Evolutionary conservation across 1,140 invertebrate genomes (phyloP).

Genomic region (Archivesica marissinica): DNA sequence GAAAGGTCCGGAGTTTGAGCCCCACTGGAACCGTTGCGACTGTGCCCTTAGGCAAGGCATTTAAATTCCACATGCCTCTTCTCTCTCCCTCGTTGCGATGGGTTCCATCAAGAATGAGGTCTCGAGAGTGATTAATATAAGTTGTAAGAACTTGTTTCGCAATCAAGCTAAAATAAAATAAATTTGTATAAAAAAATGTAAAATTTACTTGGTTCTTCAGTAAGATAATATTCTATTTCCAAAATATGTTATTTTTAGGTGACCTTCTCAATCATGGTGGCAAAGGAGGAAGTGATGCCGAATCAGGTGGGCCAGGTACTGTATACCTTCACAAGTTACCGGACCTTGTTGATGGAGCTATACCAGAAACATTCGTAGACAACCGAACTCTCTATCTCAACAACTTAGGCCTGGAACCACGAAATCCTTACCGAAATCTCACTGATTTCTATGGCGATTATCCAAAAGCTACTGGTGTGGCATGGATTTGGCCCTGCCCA

Average conservation of each 20-base stretch:
- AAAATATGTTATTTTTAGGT: constrained; percentile 59
- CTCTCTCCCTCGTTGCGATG: neutral
- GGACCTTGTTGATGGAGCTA: neutral
- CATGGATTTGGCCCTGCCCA: constrained; percentile 71
- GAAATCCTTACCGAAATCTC: constrained; percentile 63
- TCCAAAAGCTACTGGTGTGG: constrained; percentile 61
- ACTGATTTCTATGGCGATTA: constrained; percentile 65
- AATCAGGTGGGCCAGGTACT: constrained; percentile 75
- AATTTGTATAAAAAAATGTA: neutral
- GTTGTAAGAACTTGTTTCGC: neutral
- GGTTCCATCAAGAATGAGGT: neutral
- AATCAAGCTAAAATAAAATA: neutral
- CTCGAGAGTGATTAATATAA: neutral
- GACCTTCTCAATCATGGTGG: constrained; percentile 70
- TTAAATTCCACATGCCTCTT: neutral
- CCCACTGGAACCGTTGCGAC: no score
- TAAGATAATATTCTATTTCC: neutral
- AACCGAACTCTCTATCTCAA: constrained; percentile 75
- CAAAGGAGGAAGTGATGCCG: constrained; percentile 61
- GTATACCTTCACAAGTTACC: constrained; percentile 75
- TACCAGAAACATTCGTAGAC: constrained; percentile 49
- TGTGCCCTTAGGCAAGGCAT: no score
- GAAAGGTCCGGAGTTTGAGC: no score
- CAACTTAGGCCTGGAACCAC: constrained; percentile 63
- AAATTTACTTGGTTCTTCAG: neutral